phyloP scores from a whole-genome alignment of 1,140 invertebrate genomes.

The Apis florea region DNA sequence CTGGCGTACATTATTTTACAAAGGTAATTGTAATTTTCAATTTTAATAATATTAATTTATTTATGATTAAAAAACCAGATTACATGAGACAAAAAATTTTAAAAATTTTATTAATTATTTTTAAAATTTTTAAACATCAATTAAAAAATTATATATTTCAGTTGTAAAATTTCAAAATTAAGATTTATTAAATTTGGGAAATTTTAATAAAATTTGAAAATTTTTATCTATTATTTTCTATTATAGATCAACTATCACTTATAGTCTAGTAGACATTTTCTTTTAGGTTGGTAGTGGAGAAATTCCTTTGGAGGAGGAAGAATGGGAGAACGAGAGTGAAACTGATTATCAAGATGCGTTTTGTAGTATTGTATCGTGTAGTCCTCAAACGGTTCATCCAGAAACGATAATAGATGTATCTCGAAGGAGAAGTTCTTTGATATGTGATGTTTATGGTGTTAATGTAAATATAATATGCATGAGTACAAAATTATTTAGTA shows the following conservation, averaged over 20 bases:
- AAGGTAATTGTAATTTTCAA: constrained; percentile 81
- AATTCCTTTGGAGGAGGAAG: constrained; percentile 88
- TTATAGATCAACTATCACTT: too few relatives aligned
- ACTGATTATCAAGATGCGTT: constrained; percentile 66
- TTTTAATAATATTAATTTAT: neutral
- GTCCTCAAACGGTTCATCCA: constrained; percentile 69
- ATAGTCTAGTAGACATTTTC: neutral
- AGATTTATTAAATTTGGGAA: too few relatives aligned
- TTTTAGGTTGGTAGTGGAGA: constrained; percentile 89
- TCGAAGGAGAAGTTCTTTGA: constrained; percentile 80
- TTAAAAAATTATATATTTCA: too few relatives aligned
- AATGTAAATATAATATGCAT: constrained; percentile 52
- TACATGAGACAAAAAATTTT: too few relatives aligned
- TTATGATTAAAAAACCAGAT: too few relatives aligned
- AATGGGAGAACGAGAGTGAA: constrained; percentile 84
- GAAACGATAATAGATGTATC: constrained; percentile 42
- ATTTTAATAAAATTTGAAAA: too few relatives aligned
- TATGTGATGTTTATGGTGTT: constrained; percentile 84
- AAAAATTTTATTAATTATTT: too few relatives aligned
- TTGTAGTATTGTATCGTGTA: constrained; percentile 67
- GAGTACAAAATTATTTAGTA: neutral
- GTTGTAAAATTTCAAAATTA: too few relatives aligned
- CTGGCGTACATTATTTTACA: constrained; percentile 96
- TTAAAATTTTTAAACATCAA: too few relatives aligned
- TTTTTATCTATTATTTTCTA: too few relatives aligned